Base-by-base conservation (phyloP, 2,113 vertebrate genomes). In the Emydocephalus ijimae region DNA sequence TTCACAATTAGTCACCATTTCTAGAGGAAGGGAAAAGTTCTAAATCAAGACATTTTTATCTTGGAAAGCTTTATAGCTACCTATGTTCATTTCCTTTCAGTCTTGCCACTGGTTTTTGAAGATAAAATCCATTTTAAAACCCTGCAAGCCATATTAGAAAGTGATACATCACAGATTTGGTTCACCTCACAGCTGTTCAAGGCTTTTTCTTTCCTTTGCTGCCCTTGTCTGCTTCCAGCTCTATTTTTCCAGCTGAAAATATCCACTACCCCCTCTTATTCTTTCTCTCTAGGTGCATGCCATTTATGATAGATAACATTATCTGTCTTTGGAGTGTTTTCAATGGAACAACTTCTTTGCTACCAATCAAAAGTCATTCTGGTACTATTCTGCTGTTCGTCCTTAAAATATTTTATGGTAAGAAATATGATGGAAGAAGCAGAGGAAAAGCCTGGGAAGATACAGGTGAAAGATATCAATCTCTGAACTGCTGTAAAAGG, bases 71-170 rank as follows among this genome's bases (percentile, higher is more conserved):
- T 56, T 11, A 2, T 61, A 85, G 57, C 69, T 89, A 92, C 88
- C 88, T 89, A 89, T 92, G 88, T 85, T 74, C 26, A 92, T 85
- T 92, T 92, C 92, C 88, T 89, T 92, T 92, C 89, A 92, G 88
- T 92, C 88, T 24, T 92, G 88, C 88, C 92, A 92, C 54, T 52
- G 92, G 12, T n/a, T 85, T 92, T 92, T 15, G 34, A 88, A 89
- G 92, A 92, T 92, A 92, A 92, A 92, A 89, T 89, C 24, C 87
- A 85, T 85, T 92, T 87, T 89, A 56, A 85, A 89, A 85, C 85
- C 92, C 43, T 92, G 55, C 69, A 92, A 92, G 69, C 55, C 92
- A 92, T 85, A 89, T 89, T 89, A 92, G 88, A 92, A 85, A 89
- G 92, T 85, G 74, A 89, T 89, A 92, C 7, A 89, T 92, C 87